These are phyloP conservation scores for Metacarcinus magister DNA, from an alignment of 2,888 invertebrate genomes.

Conservation along the genomic window DNA sequence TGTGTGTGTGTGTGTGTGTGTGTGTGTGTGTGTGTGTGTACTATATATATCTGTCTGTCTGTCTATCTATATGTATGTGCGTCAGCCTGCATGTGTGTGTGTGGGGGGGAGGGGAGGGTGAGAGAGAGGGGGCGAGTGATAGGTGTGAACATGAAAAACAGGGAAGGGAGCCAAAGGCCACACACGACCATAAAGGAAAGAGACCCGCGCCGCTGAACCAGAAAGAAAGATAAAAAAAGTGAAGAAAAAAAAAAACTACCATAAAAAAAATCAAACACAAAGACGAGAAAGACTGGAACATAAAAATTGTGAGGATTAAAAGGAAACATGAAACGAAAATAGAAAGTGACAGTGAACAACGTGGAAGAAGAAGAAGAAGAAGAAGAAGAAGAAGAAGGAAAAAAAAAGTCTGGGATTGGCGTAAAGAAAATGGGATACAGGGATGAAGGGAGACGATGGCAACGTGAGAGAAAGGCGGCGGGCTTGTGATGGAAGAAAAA, in stretches of 20 bases:
- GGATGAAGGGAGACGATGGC: not conserved
- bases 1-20: too few relatives aligned
- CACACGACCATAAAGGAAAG: not conserved
- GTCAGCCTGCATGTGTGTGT: not conserved
- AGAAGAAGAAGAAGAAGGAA: not conserved
- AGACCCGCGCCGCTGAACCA: not conserved
- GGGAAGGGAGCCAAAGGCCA: not conserved
- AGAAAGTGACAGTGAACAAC: not conserved
- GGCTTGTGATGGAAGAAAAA: not conserved
- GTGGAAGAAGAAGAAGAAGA: not conserved
- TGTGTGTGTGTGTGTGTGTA: not conserved
- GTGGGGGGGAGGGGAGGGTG: not conserved
- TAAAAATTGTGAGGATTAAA: not conserved
- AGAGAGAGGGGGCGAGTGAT: not conserved
- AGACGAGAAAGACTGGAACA: not conserved
- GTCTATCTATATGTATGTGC: not conserved
- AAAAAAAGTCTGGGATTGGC: not conserved
- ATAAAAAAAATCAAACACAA: not conserved
- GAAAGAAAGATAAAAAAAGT: not conserved
- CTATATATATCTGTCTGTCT: too few relatives aligned
- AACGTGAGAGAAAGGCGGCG: not conserved
- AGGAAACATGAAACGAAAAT: not conserved
- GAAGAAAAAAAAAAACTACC: not conserved
- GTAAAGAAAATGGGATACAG: not conserved
- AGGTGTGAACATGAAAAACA: conserved; percentile 22